Percentiles rank a stretch among this genome's conserved stretches.
Conservation (phyloP, 2,888 invertebrate genomes). For the Sicus ferrugineus region DNA sequence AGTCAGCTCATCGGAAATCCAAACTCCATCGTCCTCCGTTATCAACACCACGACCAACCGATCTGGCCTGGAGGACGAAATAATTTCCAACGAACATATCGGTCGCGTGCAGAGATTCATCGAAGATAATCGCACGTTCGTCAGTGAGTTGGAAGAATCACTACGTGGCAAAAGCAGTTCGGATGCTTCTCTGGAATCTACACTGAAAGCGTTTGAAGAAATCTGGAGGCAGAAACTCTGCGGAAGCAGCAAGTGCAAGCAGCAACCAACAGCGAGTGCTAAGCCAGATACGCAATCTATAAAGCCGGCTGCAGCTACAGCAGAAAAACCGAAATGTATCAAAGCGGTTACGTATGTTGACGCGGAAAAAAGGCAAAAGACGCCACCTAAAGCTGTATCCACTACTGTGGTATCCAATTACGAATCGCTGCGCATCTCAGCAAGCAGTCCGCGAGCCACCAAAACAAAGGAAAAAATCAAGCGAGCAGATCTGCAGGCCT, state of each 20-base stretch:
- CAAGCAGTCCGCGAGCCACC: too few relatives aligned
- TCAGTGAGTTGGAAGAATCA: constrained; percentile 58
- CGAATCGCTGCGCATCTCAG: too few relatives aligned
- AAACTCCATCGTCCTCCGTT: constrained; percentile 66
- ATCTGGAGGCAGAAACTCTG: constrained; percentile 51
- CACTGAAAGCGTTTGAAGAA: constrained; percentile 47
- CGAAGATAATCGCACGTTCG: constrained; percentile 59
- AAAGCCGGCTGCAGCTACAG: neutral
- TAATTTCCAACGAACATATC: constrained; percentile 46
- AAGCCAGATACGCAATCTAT: neutral
- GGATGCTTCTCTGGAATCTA: constrained; percentile 44
- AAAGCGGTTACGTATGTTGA: neutral
- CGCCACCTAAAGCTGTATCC: too few relatives aligned
- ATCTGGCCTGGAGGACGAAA: constrained; percentile 40
- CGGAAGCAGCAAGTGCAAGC: constrained; percentile 1
- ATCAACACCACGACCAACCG: constrained; percentile 64
- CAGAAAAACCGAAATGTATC: constrained; percentile 15
- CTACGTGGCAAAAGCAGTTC: constrained; percentile 43
- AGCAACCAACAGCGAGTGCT: neutral
- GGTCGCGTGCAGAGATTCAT: constrained; percentile 56
- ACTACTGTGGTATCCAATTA: too few relatives aligned
- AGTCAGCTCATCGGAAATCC: constrained; percentile 65
- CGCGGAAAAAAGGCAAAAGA: neutral
- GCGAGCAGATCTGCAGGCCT: too few relatives aligned
- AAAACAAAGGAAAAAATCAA: too few relatives aligned